A percentile compares a stretch with the other conserved stretches of the same genome.
phyloP scores from a whole-genome alignment of 2,888 invertebrate species.

The Cheilosia soror region DNA sequence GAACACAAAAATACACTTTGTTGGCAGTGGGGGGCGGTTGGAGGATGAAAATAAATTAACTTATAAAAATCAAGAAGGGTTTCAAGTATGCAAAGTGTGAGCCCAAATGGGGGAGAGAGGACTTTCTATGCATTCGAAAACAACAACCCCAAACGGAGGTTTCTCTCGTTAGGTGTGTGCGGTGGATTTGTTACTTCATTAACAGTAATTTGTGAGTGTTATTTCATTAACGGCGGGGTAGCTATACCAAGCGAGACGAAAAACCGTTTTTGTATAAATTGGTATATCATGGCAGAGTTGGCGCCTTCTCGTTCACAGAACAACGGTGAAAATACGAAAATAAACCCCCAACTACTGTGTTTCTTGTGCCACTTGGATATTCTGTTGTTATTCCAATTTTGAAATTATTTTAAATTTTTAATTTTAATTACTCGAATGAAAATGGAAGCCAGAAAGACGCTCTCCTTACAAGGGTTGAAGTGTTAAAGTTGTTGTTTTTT shows the following conservation, averaged over 20 bases:
- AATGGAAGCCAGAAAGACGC: slow-evolving; percentile 26
- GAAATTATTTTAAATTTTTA: slow-evolving; percentile 74
- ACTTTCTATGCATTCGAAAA: background rate
- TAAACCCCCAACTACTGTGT: slow-evolving; percentile 2
- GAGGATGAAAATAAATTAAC: slow-evolving; percentile 72
- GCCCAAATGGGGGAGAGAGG: background rate
- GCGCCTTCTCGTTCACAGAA: slow-evolving; percentile 30
- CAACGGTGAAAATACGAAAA: background rate
- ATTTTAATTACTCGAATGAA: slow-evolving; percentile 70
- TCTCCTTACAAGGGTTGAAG: slow-evolving; percentile 22
- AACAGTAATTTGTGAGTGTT: slow-evolving; percentile 74
- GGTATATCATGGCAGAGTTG: slow-evolving; percentile 37
- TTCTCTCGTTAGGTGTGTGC: slow-evolving; percentile 45
- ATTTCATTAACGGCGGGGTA: slow-evolving; percentile 62
- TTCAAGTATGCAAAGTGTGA: slow-evolving; percentile 70
- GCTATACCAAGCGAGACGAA: slow-evolving; percentile 4
- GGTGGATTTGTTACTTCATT: slow-evolving; percentile 75
- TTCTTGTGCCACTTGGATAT: slow-evolving; percentile 39
- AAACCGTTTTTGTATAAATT: slow-evolving; percentile 42
- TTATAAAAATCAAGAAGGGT: slow-evolving; percentile 75
- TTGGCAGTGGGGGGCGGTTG: background rate
- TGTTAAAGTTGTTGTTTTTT: background rate
- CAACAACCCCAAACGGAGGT: slow-evolving; percentile 30
- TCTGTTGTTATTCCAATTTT: slow-evolving; percentile 57
- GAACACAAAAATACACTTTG: slow-evolving; percentile 12